Percentiles rank a stretch among this genome's conserved stretches.
Evolutionary conservation across 2,113 vertebrate genomes (phyloP).

Genomic region (Rhinoderma darwinii): DNA sequence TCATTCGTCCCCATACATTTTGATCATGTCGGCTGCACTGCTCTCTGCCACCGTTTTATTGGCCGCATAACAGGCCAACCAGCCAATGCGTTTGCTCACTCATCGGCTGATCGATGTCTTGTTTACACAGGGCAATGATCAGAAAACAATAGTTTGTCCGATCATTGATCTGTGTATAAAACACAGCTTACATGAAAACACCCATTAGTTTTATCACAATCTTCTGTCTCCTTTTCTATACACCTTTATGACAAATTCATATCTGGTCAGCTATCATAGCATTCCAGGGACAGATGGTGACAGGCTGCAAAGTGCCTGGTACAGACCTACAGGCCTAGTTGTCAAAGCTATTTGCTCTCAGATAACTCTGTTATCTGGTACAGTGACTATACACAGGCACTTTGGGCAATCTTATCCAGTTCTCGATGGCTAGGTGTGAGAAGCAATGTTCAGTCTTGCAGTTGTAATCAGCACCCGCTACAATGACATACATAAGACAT

Average conservation of each 20-base stretch:
- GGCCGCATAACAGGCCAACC: no score
- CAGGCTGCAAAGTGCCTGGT: background rate
- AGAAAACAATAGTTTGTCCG: no score
- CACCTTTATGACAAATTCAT: conserved; percentile 13
- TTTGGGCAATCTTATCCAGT: background rate
- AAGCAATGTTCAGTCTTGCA: conserved; percentile 1
- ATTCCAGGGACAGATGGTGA: conserved; percentile 24
- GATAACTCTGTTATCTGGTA: conserved; percentile 19
- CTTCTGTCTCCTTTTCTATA: conserved; percentile 11
- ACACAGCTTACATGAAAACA: no score
- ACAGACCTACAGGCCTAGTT: conserved; percentile 29
- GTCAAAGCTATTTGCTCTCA: conserved; percentile 38
- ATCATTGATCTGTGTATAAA: no score
- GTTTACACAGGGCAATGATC: no score
- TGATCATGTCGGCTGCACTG: no score
- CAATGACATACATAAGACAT: background rate
- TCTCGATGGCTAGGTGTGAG: conserved; percentile 4
- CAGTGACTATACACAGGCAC: background rate
- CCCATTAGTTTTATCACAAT: background rate
- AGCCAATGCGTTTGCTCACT: no score
- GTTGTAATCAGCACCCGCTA: background rate
- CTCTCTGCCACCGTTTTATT: no score
- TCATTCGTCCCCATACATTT: no score
- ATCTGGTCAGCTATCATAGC: background rate
- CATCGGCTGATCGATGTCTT: no score